Evolutionary conservation across 2,888 invertebrate species (phyloP).

Genomic region (Amorpha juglandis): DNA sequence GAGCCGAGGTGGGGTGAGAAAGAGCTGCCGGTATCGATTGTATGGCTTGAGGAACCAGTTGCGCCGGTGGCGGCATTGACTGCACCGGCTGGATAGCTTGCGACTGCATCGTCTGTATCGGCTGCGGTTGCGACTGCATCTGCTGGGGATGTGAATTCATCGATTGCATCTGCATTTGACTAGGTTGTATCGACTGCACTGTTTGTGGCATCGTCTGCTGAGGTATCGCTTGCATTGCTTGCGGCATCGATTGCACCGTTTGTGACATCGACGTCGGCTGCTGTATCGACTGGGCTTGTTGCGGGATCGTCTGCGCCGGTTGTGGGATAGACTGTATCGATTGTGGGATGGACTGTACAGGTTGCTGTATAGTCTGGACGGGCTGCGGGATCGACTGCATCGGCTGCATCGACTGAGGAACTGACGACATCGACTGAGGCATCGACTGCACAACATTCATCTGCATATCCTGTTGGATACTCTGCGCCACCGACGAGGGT

Average conservation of each 20-base stretch:
- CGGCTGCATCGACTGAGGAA: conserved; percentile 47
- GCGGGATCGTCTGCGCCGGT: conserved; percentile 35
- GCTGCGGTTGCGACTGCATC: conserved; percentile 37
- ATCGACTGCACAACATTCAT: conserved; percentile 45
- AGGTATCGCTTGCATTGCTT: conserved; percentile 36
- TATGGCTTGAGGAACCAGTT: conserved; percentile 36
- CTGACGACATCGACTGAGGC: conserved; percentile 46
- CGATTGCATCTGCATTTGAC: conserved; percentile 35
- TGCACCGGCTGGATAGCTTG: conserved; percentile 47
- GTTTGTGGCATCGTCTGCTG: conserved; percentile 37
- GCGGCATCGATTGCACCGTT: conserved; percentile 33
- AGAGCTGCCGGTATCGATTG: conserved; percentile 34
- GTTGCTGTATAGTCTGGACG: conserved; percentile 34
- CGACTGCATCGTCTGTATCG: conserved; percentile 32
- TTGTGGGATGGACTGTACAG: conserved; percentile 42
- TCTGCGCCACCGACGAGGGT: conserved; percentile 42
- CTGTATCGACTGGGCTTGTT: conserved; percentile 40
- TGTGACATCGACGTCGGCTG: conserved; percentile 36
- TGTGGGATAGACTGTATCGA: conserved; percentile 40
- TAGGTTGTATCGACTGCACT: conserved; percentile 36
- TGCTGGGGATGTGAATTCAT: conserved; percentile 38
- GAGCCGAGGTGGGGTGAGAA: conserved; percentile 31
- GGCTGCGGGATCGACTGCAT: conserved; percentile 40
- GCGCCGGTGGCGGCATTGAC: conserved; percentile 33
- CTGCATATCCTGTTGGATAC: conserved; percentile 48